Conservation (phyloP, 1,140 invertebrate genomes). For the Halyomorpha halys region DNA sequence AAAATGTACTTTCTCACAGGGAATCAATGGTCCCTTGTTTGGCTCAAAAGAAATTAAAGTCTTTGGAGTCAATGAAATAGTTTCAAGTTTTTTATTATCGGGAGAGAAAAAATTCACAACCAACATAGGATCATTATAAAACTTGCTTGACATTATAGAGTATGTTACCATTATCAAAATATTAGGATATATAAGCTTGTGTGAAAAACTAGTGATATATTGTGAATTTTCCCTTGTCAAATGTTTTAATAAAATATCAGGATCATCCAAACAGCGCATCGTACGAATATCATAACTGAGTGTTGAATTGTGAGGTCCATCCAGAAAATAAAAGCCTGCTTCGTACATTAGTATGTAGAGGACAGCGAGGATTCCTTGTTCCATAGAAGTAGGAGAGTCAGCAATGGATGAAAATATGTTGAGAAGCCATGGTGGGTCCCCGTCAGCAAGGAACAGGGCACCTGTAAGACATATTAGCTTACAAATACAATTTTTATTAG, state of each 20-base stretch:
- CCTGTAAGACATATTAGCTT: conserved; percentile 18
- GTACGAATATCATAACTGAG: conserved; percentile 8
- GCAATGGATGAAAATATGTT: background rate
- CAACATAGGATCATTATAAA: background rate
- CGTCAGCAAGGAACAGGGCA: conserved; percentile 18
- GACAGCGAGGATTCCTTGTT: background rate
- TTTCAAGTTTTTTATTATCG: background rate
- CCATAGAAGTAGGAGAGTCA: background rate
- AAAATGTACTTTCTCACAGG: no score
- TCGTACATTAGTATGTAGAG: conserved; percentile 18
- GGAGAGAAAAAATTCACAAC: conserved; percentile 1
- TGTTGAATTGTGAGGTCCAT: background rate
- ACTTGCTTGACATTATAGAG: background rate
- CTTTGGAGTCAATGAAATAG: no score
- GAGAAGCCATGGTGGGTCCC: conserved; percentile 14
- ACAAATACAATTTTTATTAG: background rate
- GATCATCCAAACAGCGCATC: conserved; percentile 4
- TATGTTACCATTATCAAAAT: background rate
- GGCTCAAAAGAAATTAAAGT: no score
- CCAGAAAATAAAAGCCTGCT: conserved; percentile 8
- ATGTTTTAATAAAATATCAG: background rate
- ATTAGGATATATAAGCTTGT: background rate
- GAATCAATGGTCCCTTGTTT: no score
- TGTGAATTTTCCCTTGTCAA: background rate
- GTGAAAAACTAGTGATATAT: background rate